A percentile compares a stretch with the other conserved stretches of the same genome.
Conservation (phyloP, 2,113 vertebrate genomes). For the Columbina picui region DNA sequence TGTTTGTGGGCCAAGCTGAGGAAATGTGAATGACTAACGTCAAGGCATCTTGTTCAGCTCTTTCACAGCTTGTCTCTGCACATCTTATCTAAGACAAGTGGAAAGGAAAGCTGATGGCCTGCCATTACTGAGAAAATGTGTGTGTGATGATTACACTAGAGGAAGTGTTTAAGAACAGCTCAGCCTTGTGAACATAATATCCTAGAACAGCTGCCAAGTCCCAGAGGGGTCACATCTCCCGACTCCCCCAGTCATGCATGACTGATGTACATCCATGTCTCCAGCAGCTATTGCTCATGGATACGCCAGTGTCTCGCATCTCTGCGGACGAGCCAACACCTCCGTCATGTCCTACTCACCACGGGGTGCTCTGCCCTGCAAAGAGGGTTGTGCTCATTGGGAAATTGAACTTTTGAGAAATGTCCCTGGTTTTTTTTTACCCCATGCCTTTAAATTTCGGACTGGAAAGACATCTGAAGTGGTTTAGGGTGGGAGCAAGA, state of each 20-base stretch:
- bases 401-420: not conserved
- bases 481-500: not conserved
- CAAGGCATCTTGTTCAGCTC: not conserved
- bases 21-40: not conserved
- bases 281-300: not conserved
- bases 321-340: not conserved
- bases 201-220: not conserved
- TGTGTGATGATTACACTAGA: not conserved
- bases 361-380: not conserved
- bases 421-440: not conserved
- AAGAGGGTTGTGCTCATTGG: fast-evolving
- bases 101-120: conserved; percentile 11
- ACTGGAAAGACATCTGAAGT: not conserved
- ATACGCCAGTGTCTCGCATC: not conserved
- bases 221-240: not conserved
- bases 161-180: not conserved
- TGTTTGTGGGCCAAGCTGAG: not conserved
- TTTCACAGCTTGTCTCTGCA: not conserved
- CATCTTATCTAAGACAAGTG: not conserved
- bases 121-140: not conserved
- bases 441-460: not conserved
- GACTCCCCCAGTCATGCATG: not conserved
- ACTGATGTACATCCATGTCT: not conserved
- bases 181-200: conserved; percentile 8
- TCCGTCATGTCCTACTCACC: not conserved